Evolutionary conservation across 2,888 invertebrate species (phyloP), one percentile per base, ranked within the genome.

Genomic region (Mesorhabditis sp.): DNA sequence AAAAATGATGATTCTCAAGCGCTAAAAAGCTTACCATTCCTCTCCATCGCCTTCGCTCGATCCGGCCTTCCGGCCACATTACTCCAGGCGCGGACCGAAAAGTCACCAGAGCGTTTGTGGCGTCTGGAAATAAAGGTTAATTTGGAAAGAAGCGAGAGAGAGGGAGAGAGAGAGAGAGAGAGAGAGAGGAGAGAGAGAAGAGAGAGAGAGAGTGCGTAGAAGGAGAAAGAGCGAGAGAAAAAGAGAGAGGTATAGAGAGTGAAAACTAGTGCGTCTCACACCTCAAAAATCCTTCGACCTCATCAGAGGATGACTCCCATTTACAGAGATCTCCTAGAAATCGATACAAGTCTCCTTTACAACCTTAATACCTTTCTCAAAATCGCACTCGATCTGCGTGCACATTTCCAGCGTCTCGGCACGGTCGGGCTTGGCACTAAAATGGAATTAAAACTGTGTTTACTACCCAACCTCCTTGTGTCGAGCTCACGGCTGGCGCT

Each of bases 1-100:
- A 13, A 50, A 50, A 50, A 50, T 1, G n/a, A n/a, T 50, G 58
- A 50, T 13, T 50, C 58, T 50, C 7, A 13, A 2, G n/a, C 58
- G n/a, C 1, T 50, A 50, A n/a, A 50, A 50, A 50, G 10, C 58
- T n/a, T 13, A 50, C 58, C 7, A 50, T 50, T 50, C n/a, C 58
- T 50, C 58, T 50, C 58, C 58, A 50, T 50, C 58, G 58, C 58
- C n/a, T 50, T 50, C 58, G 58, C 58, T 50, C 58, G 7, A 50
- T 50, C 58, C 7, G 58, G 58, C n/a, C 58, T 50, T 50, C 58
- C 58, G 58, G 10, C 58, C 7, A 50, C 58, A 50, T 50, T 50
- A 13, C n/a, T 50, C 58, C 58, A 50, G 10, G 58, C 7, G 2
- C 58, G 58, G n/a, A 50, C n/a, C 58, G 58, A 50, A n/a, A 50